Base-by-base conservation (phyloP, 2,113 vertebrate genomes). In the Podarcis raffonei region DNA sequence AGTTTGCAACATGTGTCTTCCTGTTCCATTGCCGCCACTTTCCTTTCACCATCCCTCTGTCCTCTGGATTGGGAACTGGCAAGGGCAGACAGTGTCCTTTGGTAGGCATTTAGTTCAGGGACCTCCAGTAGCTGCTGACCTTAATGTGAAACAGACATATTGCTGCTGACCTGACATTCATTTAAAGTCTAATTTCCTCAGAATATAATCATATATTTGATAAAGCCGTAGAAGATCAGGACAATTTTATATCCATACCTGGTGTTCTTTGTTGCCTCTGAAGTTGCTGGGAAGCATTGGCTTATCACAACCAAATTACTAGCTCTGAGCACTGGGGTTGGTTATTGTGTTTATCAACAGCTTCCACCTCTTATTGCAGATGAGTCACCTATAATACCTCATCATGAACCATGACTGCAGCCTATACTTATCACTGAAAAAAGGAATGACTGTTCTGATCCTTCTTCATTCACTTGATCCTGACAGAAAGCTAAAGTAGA, bases 131-230 rank as follows among this genome's bases (percentile, higher is more conserved):
- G 37, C 59, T 15, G 71, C 59, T 69, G 93, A 91, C 69, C 93
- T 93, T 93, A 94, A 90, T 93, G 86, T 93, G 90, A 91, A 93
- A 94, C 91, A 89, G 16, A 82, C 81, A 87, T 79, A 65, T 65
- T 0, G 82, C 92, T 92, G 85, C 0, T 39, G 87, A 93, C 88
- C 95, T 92, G 88, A 23, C 62, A 87, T 75, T 82, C 81, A 85
- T 91, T 65, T 76, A 92, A 92, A 83, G 93, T 94, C 94, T 95
- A 89, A 94, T 94, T 92, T 93, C 72, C 78, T 90, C 89, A 92
- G 78, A 93, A 89, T 86, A 53, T 81, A 81, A 92, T 89, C 87
- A 95, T 95, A 95, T 94, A 84, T 88, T 91, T 91, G 88, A 94
- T 92, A 93, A 93, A 93, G 39, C 87, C 85, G 92, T 92, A 91